phyloP scores from a whole-genome alignment of 2,888 invertebrate species.

The Cerastis leucographa region DNA sequence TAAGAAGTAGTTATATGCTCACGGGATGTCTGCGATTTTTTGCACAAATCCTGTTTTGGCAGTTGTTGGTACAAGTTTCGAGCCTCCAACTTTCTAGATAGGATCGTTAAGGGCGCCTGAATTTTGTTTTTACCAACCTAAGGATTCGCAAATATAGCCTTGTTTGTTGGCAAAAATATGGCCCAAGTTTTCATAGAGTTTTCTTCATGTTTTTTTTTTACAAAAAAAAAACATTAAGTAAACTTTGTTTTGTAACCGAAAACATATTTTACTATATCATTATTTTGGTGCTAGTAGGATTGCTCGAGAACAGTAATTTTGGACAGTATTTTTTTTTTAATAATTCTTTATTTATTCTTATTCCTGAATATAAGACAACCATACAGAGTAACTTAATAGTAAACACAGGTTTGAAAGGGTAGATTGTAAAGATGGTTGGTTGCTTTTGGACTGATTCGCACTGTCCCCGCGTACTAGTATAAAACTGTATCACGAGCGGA shows the following conservation, averaged over 20 bases:
- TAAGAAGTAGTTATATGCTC: background rate
- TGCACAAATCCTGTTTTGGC: constrained; percentile 33
- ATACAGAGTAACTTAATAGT: no score
- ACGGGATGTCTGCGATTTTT: constrained; percentile 35
- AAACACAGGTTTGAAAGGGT: no score
- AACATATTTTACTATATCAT: background rate
- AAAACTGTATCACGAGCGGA: no score
- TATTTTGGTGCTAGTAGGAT: background rate
- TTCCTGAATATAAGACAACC: no score
- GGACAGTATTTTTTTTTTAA: no score
- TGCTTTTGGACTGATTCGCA: no score
- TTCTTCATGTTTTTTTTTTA: constrained; percentile 8
- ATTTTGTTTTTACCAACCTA: constrained; percentile 37
- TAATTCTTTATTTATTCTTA: no score
- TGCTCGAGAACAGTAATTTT: background rate
- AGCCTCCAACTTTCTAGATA: constrained; percentile 43
- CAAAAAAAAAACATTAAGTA: no score
- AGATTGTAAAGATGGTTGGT: no score
- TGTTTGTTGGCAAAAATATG: constrained; percentile 51
- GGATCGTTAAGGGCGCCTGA: constrained; percentile 47
- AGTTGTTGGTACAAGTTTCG: constrained; percentile 34
- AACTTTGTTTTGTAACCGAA: background rate
- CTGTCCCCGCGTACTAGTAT: no score
- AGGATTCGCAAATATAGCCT: constrained; percentile 31
- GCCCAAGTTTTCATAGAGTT: constrained; percentile 14